A percentile compares a stretch with the other conserved stretches of the same genome.
Evolutionary conservation across 2,797 vertebrate genomes (phyloP).

Genomic region (Pseudochaenichthys georgianus): DNA sequence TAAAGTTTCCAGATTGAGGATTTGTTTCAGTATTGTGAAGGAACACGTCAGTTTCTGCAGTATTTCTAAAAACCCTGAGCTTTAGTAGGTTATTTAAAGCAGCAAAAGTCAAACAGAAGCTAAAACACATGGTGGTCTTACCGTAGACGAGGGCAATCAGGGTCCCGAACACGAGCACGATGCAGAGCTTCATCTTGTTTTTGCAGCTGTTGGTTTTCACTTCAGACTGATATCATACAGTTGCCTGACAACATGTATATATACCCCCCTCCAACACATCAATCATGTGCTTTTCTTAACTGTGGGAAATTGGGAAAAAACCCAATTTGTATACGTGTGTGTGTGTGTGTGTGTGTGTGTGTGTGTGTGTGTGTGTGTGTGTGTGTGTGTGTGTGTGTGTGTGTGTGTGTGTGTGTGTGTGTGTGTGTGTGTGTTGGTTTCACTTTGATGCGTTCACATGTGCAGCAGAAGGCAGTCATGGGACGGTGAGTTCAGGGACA

Average conservation of each 20-base stretch:
- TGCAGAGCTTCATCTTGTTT: conserved; percentile 72
- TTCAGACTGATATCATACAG: background rate
- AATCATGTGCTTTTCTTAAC: conserved; percentile 69
- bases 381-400: conserved; percentile 4
- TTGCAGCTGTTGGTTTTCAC: rapidly evolving
- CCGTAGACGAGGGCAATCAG: conserved; percentile 40
- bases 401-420: conserved; percentile 4
- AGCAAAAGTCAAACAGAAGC: background rate
- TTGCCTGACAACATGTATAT: background rate
- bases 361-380: conserved; percentile 4
- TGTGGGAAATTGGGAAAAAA: conserved; percentile 14
- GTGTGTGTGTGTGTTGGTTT: conserved; percentile 55
- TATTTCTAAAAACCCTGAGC: background rate
- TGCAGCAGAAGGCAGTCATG: conserved; percentile 76
- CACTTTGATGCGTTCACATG: conserved; percentile 67
- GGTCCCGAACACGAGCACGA: conserved; percentile 58
- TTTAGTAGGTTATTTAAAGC: rapidly evolving
- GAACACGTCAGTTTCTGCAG: no score
- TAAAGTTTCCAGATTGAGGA: no score
- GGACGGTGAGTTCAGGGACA: conserved; percentile 51
- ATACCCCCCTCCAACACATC: background rate
- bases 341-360: conserved; percentile 4
- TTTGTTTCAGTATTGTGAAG: background rate
- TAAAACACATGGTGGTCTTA: conserved; percentile 26
- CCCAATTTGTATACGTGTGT: background rate